These are phyloP conservation scores for Sinosuthora webbiana DNA, from an alignment of 2,113 vertebrate species.

Conservation along the genomic window DNA sequence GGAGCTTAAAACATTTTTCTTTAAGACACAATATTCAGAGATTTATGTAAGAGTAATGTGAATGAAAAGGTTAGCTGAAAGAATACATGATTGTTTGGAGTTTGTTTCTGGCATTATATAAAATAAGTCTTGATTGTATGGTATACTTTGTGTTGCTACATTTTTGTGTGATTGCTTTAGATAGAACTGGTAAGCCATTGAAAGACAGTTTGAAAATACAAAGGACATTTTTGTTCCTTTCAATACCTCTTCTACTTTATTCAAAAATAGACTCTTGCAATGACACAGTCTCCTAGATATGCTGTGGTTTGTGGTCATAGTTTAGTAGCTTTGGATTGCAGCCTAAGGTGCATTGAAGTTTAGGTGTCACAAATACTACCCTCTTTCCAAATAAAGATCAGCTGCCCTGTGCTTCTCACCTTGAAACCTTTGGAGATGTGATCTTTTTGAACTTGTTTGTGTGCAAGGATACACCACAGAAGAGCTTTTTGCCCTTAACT, in stretches of 20 bases:
- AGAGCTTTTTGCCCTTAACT: not conserved
- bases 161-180: slow-evolving; percentile 2
- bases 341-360: not conserved
- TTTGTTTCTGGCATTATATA: not conserved
- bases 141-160: not conserved
- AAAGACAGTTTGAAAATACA: not conserved
- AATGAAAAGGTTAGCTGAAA: not conserved
- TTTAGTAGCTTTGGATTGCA: slow-evolving; percentile 29
- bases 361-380: not conserved
- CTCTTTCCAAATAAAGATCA: not conserved
- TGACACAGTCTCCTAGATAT: not conserved
- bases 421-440: not conserved
- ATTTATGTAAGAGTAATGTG: not conserved
- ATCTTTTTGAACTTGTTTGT: not conserved
- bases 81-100: not conserved
- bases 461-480: not conserved
- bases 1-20: not conserved
- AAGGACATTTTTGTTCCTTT: not conserved
- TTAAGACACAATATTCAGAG: not conserved
- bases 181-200: not conserved
- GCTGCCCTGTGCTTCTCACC: not conserved
- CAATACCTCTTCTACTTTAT: not conserved
- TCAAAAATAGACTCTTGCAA: not conserved
- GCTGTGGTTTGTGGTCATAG: not conserved
- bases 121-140: not conserved